Conservation (phyloP, 2,797 vertebrate species). For the Geotrypetes seraphini region DNA sequence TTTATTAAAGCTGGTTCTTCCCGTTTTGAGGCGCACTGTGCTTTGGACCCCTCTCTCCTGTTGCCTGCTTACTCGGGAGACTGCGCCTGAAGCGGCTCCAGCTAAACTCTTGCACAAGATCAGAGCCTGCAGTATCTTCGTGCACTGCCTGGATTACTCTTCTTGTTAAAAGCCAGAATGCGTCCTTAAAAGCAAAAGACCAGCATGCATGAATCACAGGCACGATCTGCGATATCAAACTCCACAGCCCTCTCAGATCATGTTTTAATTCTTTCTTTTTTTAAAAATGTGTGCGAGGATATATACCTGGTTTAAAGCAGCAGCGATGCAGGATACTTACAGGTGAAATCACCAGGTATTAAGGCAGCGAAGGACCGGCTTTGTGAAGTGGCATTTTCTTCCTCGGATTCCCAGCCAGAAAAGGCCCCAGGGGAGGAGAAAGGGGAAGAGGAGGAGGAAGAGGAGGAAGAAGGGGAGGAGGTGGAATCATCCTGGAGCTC, state of each 20-base stretch:
- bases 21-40: too few species aligned
- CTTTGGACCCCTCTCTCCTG: too few species aligned
- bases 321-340: conserved; percentile 57
- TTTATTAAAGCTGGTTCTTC: too few species aligned
- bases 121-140: neutral
- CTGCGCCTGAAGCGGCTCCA: conserved; percentile 5
- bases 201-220: fast-evolving
- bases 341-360: conserved; percentile 56
- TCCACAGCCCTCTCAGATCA: neutral
- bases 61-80: conserved; percentile 14
- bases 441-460: conserved; percentile 43
- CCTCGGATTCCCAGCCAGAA: conserved; percentile 75
- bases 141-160: neutral
- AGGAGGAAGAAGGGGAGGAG: conserved; percentile 70
- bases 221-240: neutral
- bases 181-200: neutral
- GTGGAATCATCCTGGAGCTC: conserved; percentile 83
- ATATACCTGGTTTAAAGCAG: neutral
- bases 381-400: conserved; percentile 71
- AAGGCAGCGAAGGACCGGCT: conserved; percentile 64
- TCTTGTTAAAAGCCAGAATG: neutral
- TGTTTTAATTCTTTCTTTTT: neutral
- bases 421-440: conserved; percentile 74
- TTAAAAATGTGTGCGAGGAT: fast-evolving
- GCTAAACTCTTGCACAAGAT: neutral